Base-by-base conservation (phyloP, 2,113 vertebrate genomes). In the Brienomyrus longianalis region DNA sequence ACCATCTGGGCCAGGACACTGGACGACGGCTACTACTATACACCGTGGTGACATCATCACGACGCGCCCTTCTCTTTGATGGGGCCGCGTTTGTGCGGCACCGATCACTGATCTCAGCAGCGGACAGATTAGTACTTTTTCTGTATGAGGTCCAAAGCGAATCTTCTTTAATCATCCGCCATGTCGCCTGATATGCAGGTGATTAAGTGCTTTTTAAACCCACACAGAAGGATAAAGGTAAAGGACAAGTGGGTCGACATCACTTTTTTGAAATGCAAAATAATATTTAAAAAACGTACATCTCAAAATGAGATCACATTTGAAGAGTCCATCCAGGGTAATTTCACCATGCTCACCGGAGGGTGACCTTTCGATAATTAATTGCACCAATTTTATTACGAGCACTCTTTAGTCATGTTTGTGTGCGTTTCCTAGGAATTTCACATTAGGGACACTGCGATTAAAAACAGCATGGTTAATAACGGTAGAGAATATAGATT, bases 1-100 rank as follows among this genome's bases (percentile, higher is more conserved):
- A 87, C 13, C 87, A 84, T 27, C 90, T 93, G 43, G 93, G 91
- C 19, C 84, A 31, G 21, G 92, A 92, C 45, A 80, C 92, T 91
- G 1, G 92, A 91, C 13, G 62, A 89, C 90, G 39, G 91, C 93
- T 31, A 59, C 77, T 0, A 89, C 87, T 47, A 86, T 91, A 7
- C 91, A 93, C 89, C 92, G 91, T 52, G 91, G 91, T 86, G 90
- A 89, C 11, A 54, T 92, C 91, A 90, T 50, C 86, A 66, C 9
- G 19, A n/a, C 17, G 48, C 27, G 52, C 19, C 77, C 85, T 39
- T 48, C 62, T 19, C 43, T 54, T 43, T 86, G 52, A 87, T 5
- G 74, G 17, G 31, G 17, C 74, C 74, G 31, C 15, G 35, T 7
- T 80, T 1, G 13, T 43, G 17, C 74, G 15, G 13, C 74, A 80